Base-by-base conservation (phyloP, 2,113 vertebrate genomes). In the Petaurus breviceps region DNA sequence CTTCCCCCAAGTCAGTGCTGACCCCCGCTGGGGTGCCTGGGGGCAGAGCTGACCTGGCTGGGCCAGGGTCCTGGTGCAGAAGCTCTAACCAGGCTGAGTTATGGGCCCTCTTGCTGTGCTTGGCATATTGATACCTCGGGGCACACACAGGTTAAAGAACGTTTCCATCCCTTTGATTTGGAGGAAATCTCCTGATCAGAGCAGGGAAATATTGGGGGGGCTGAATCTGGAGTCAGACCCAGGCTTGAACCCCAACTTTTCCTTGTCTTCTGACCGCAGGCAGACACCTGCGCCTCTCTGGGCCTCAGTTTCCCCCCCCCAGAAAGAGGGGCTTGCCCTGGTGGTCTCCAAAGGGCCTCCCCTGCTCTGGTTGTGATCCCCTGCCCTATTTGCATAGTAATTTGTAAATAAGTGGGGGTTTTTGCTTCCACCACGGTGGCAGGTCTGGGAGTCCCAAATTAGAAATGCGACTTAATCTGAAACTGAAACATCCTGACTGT, bases 381-480 rank as follows among this genome's bases (percentile, higher is more conserved):
- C 90, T 92, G 90, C 53, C 91, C 94, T 91, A 97, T 98, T 98
- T 98, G 97, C 97, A 98, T 98, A 1, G 46, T 91, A 90, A 22
- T 97, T 98, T 97, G 97, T 97, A 96, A 97, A 96, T 97, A 98
- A 93, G 94, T 90, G 53, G 95, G 95, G 92, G 61, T 3, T 92
- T 98, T 98, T 98, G 94, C 95, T 96, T 96, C 95, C 77, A 96
- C 94, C 91, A 90, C 53, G 93, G 49, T 84, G 49, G 50, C 6
- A 25, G 92, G 91, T 94, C 94, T 93, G 95, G 84, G 97, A 94
- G 94, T 91, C 95, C 94, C 92, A 91, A 94, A 94, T 96, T 97
- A 96, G 97, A 94, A 47, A 89, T 49, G 93, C 97, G 96, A 97
- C 7, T 95, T 95, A 95, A 94, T 91, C 94, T 96, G 97, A 98